Evolutionary conservation across 2,888 invertebrate genomes (phyloP), one percentile per base, ranked within the genome.

Genomic region (Dioctria rufipes): DNA sequence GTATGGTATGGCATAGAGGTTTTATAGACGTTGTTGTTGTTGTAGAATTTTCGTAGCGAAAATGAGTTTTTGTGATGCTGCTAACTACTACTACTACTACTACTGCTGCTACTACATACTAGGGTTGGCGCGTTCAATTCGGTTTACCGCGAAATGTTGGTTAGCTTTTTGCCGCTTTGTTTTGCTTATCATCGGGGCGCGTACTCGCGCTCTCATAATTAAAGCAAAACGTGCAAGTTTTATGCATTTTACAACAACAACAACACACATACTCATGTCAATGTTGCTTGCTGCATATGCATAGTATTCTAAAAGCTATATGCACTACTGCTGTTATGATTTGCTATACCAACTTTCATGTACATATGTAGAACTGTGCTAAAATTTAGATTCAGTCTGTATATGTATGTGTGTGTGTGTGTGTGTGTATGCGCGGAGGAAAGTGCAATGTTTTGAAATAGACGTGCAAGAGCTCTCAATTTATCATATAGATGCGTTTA

Each of bases 401-500:
- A 25, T 25, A 2, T 25, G 25, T 25, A 1, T 25, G 25, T 25
- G 2, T 25, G 25, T 25, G 2, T 25, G 1, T 51, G 51, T 51
- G 51, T 51, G 51, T 51, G 25, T 25, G 2, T 25, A 0, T 51
- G 51, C 2, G 51, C 2, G 51, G 1, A 25, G 25, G 25, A 25
- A 46, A 46, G 5, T 46, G 46, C 46, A 46, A 8, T 25, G 25
- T 51, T 11, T 3, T 58, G 58, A 5, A 5, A 11, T 3, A 58
- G 58, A 58, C 58, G 25, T 58, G 58, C n/a, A 58, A 58, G 58
- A 58, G 58, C 58, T 11, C 58, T 58, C n/a, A 58, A 58, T 58
- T 58, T 58, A 58, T 58, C 58, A 58, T 25, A 25, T 58, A 58
- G 58, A 58, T 58, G 58, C 58, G 58, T 58, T 58, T 58, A 58